Evolutionary conservation across 2,888 invertebrate species (phyloP).

Genomic region (Apotomis turbidana): DNA sequence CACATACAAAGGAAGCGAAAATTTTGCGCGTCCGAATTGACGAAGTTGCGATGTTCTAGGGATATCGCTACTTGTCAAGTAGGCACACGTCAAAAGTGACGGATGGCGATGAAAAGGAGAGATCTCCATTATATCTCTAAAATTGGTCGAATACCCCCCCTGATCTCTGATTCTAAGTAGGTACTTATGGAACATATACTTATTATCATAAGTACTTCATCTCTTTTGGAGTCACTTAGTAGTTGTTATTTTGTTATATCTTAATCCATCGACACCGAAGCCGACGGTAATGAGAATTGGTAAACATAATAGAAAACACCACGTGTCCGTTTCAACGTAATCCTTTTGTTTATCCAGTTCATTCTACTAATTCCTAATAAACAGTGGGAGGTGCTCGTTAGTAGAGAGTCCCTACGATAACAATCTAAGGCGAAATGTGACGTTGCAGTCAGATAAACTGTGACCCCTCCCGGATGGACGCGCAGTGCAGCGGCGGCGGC

Average conservation of each 20-base stretch:
- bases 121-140: no score
- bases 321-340: background rate
- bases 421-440: conserved; percentile 27
- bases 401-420: conserved; percentile 27
- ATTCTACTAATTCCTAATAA: conserved; percentile 26
- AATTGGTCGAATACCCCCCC: no score
- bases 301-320: background rate
- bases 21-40: no score
- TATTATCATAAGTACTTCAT: conserved; percentile 73
- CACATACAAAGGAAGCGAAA: no score
- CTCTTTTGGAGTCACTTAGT: background rate
- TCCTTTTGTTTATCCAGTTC: conserved; percentile 7
- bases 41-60: no score
- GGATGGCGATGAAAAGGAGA: no score
- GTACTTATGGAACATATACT: background rate
- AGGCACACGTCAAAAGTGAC: no score
- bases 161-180: no score
- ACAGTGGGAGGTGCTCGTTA: conserved; percentile 11
- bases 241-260: background rate
- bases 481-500: conserved; percentile 10
- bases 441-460: conserved; percentile 34
- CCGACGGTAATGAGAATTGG: conserved; percentile 1
- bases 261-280: background rate
- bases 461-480: conserved; percentile 35
- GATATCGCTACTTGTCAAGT: no score